A percentile compares a stretch with the other conserved stretches of the same genome.
These are phyloP conservation scores for Salminus brasiliensis DNA, from an alignment of 2,113 vertebrate genomes.

Conservation along the genomic window DNA sequence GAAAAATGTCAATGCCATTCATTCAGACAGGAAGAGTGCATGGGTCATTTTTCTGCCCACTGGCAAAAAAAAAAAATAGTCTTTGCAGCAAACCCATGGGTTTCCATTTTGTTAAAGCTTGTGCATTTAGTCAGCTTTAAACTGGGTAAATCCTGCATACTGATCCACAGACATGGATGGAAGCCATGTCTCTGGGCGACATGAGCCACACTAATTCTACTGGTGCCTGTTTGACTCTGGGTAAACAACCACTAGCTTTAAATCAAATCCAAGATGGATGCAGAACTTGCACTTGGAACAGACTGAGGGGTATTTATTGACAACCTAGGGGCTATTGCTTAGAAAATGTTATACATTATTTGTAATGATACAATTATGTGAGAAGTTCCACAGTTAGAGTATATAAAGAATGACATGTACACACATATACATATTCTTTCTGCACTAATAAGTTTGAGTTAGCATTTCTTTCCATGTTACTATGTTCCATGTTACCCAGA, in stretches of 20 bases:
- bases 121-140: neutral
- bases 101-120: slow-evolving; percentile 19
- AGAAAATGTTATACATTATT: too few relatives aligned
- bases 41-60: slow-evolving; percentile 19
- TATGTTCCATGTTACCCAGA: too few relatives aligned
- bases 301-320: neutral
- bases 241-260: neutral
- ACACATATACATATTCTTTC: too few relatives aligned
- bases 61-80: slow-evolving; percentile 19
- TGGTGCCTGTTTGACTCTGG: neutral
- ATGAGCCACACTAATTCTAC: neutral
- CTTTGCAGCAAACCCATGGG: neutral
- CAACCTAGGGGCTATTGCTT: neutral
- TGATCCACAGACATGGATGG: neutral
- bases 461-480: too few relatives aligned
- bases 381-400: too few relatives aligned
- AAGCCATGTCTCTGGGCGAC: neutral
- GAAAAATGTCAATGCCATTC: slow-evolving; percentile 32
- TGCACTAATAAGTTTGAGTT: too few relatives aligned
- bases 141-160: neutral
- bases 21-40: slow-evolving; percentile 20
- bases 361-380: too few relatives aligned
- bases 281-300: neutral
- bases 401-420: too few relatives aligned
- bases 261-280: neutral